A percentile compares a stretch with the other conserved stretches of the same genome.
Evolutionary conservation across 2,888 invertebrate species (phyloP).

Genomic region (Meganola albula): DNA sequence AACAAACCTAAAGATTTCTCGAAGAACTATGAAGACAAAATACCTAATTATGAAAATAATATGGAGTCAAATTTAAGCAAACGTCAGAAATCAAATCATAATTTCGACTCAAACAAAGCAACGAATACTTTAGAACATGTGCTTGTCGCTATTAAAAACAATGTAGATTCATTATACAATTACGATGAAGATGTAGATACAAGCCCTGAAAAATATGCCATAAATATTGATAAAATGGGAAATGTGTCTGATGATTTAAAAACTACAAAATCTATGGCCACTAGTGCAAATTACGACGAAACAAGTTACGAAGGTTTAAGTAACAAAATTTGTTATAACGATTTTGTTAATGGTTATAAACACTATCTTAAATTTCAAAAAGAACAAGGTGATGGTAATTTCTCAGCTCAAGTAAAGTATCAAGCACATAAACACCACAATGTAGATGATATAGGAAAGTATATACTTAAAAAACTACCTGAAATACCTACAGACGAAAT

Average conservation of each 20-base stretch:
- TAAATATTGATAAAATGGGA: too few species aligned
- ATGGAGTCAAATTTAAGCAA: conserved; percentile 7
- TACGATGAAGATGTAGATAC: too few species aligned
- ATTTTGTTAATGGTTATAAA: conserved; percentile 60
- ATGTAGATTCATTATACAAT: too few species aligned
- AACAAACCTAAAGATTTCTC: conserved; percentile 23
- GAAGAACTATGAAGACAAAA: conserved; percentile 29
- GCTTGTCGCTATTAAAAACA: too few species aligned
- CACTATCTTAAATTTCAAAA: conserved; percentile 58
- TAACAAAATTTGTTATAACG: conserved; percentile 51
- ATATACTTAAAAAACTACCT: conserved; percentile 56
- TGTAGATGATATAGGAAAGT: conserved; percentile 67
- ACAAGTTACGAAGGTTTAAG: conserved; percentile 41
- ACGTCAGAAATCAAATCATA: too few species aligned
- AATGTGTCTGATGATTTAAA: too few species aligned
- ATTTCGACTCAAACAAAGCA: too few species aligned
- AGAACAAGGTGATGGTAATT: conserved; percentile 44
- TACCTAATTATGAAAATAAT: conserved; percentile 29
- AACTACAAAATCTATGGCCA: too few species aligned
- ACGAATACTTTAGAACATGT: too few species aligned
- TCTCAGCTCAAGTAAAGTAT: conserved; percentile 52
- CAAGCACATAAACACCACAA: conserved; percentile 64
- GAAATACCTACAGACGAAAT: conserved; percentile 33
- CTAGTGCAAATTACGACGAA: too few species aligned
- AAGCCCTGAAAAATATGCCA: too few species aligned